phyloP scores from a whole-genome alignment of 2,797 vertebrate genomes.

The Alcedo atthis region DNA sequence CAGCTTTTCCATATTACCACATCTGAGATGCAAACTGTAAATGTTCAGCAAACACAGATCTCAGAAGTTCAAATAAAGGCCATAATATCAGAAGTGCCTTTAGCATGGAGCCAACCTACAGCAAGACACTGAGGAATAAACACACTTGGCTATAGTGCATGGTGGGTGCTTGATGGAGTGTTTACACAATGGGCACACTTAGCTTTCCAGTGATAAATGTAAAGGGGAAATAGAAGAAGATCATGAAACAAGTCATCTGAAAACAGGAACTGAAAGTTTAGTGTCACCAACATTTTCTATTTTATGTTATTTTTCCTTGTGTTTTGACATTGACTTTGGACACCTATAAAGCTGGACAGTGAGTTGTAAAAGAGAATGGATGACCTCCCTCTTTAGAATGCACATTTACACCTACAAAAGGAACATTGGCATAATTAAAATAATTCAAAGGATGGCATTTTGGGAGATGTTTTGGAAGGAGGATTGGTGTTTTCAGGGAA shows the following conservation, averaged over 20 bases:
- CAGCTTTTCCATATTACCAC: neutral
- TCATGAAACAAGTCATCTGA: neutral
- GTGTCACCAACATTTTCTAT: neutral
- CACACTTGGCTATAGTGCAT: neutral
- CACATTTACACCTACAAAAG: neutral
- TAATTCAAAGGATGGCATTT: neutral
- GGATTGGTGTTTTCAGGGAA: neutral
- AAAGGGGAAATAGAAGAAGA: neutral
- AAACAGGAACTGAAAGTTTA: neutral
- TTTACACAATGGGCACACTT: neutral
- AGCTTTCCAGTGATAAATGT: neutral
- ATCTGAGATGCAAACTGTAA: neutral
- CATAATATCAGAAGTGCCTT: neutral
- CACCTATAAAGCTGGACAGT: neutral
- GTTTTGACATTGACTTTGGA: neutral
- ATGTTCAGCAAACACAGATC: slow-evolving; percentile 36
- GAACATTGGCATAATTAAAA: neutral
- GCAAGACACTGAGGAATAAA: neutral
- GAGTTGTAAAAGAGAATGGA: neutral
- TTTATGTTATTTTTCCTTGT: neutral
- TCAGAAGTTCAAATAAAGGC: slow-evolving; percentile 4
- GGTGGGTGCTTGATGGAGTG: neutral
- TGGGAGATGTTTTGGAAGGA: neutral
- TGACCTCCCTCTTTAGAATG: neutral
- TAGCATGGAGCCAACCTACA: neutral